These are phyloP conservation scores for Pangasianodon gigas DNA, from an alignment of 2,113 vertebrate genomes.

Conservation along the genomic window DNA sequence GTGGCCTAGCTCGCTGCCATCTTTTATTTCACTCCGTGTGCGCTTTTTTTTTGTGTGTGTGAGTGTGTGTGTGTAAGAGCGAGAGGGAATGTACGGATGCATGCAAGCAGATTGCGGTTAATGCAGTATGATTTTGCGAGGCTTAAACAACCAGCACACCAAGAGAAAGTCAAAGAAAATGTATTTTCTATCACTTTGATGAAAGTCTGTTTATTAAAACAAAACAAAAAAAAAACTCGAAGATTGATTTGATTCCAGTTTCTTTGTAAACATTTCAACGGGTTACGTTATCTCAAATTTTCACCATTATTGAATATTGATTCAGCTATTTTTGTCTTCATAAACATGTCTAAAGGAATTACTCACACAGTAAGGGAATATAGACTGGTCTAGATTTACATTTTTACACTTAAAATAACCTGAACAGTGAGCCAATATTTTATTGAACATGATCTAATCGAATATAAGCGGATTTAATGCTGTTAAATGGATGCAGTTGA, in stretches of 20 bases:
- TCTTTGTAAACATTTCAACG: not conserved
- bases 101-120: not conserved
- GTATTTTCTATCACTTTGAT: not conserved
- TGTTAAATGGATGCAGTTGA: not conserved
- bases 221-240: not conserved
- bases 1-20: not conserved
- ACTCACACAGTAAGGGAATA: not conserved
- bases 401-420: not conserved
- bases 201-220: not conserved
- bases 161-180: not conserved
- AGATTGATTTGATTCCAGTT: not conserved
- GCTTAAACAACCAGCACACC: not conserved
- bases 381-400: not conserved
- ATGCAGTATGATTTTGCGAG: not conserved
- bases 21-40: not conserved
- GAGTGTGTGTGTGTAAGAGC: not conserved
- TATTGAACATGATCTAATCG: not conserved
- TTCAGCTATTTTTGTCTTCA: not conserved
- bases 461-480: too few relatives aligned
- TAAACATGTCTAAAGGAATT: not conserved
- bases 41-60: not conserved
- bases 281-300: not conserved
- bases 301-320: not conserved
- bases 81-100: not conserved
- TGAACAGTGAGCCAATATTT: not conserved